phyloP scores from a whole-genome alignment of 2,888 invertebrate species.

The Brenthis ino region DNA sequence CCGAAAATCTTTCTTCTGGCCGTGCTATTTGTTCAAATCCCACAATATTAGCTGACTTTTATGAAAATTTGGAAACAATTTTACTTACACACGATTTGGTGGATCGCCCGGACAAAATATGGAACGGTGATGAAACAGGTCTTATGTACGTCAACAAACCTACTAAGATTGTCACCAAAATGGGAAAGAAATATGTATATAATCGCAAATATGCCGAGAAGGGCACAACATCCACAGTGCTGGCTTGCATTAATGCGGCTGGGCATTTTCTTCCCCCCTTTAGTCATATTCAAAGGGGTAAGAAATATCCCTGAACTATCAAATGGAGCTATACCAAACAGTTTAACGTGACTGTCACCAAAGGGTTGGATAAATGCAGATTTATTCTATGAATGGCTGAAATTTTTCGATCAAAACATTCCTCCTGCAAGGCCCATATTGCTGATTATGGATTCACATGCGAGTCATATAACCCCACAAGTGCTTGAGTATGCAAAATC shows the following conservation, averaged over 20 bases:
- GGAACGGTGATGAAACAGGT: too few species aligned
- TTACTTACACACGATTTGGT: too few species aligned
- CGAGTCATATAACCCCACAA: slow-evolving; percentile 35
- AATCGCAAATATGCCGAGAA: slow-evolving; percentile 11
- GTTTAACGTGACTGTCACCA: slow-evolving; percentile 40
- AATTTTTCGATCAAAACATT: slow-evolving; percentile 38
- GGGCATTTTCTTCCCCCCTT: slow-evolving; percentile 9
- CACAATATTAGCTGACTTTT: too few species aligned
- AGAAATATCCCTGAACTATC: slow-evolving; percentile 15
- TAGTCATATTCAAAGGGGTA: slow-evolving; percentile 32
- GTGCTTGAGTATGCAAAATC: slow-evolving; percentile 17
- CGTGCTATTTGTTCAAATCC: too few species aligned
- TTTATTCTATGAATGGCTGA: slow-evolving; percentile 41
- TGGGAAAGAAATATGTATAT: slow-evolving; percentile 16
- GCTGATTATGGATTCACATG: slow-evolving; percentile 43
- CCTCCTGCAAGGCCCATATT: slow-evolving; percentile 40
- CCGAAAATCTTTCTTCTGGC: too few species aligned
- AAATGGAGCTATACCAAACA: slow-evolving; percentile 40
- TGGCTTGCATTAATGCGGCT: slow-evolving; percentile 14
- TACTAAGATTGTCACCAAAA: slow-evolving; percentile 11
- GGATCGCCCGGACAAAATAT: too few species aligned
- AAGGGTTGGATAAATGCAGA: slow-evolving; percentile 44
- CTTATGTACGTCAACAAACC: slow-evolving; percentile 10
- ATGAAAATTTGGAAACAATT: too few species aligned
- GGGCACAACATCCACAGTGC: background rate